These are phyloP conservation scores for Icerya purchasi DNA, from an alignment of 2,888 invertebrate genomes.

Conservation along the genomic window DNA sequence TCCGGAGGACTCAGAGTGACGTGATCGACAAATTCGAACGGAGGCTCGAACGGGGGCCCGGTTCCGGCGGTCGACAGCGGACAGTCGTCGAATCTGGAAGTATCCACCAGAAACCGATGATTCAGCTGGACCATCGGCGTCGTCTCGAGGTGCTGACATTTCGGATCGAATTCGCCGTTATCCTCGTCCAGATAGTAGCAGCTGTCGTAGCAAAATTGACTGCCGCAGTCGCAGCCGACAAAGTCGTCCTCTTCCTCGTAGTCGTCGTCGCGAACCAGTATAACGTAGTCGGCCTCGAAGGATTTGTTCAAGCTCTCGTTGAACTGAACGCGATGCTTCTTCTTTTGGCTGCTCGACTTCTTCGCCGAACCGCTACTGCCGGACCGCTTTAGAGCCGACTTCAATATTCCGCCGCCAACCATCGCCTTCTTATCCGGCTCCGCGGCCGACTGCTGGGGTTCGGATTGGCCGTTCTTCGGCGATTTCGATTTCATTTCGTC, in stretches of 20 bases:
- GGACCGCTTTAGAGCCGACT: conserved; percentile 19
- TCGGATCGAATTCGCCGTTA: conserved; percentile 22
- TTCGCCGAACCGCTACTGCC: conserved; percentile 15
- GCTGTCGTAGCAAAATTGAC: conserved; percentile 43
- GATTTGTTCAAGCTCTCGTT: conserved; percentile 76
- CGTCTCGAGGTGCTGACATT: neutral
- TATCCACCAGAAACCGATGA: conserved; percentile 12
- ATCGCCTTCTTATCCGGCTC: no score
- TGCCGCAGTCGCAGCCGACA: conserved; percentile 45
- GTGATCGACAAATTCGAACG: conserved; percentile 45
- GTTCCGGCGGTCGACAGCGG: no score
- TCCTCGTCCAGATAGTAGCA: conserved; percentile 26
- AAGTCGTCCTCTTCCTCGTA: conserved; percentile 61
- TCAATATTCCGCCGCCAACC: conserved; percentile 15
- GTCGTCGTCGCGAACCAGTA: conserved; percentile 70
- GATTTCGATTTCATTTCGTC: neutral
- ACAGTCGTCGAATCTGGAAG: conserved; percentile 13
- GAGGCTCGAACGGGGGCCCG: conserved; percentile 39
- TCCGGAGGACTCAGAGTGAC: conserved; percentile 77
- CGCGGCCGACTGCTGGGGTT: no score
- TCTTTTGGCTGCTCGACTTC: conserved; percentile 25
- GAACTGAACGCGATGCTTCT: conserved; percentile 63
- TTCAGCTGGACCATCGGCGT: neutral
- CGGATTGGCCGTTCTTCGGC: no score
- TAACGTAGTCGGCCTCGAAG: conserved; percentile 80